phyloP scores from a whole-genome alignment of 2,113 vertebrate genomes.

The Bos javanicus region DNA sequence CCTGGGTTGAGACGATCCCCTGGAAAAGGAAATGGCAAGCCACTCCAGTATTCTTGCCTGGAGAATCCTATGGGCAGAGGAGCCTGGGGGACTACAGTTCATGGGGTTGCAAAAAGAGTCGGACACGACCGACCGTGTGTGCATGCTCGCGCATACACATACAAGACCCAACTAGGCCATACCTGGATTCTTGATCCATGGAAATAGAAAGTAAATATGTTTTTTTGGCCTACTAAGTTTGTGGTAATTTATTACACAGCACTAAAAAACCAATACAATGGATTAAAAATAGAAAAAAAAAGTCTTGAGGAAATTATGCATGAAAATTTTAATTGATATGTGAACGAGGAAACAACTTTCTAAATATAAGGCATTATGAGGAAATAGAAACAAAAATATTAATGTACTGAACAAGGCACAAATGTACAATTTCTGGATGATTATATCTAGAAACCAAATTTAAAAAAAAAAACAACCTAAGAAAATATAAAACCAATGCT shows the following conservation, averaged over 20 bases:
- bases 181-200: not conserved
- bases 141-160: not conserved
- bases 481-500: not conserved
- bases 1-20: not conserved
- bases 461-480: not conserved
- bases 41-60: not conserved
- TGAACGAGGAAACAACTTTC: not conserved
- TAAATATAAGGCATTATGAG: not conserved
- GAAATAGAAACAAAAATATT: not conserved
- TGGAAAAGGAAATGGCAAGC: not conserved
- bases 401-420: not conserved
- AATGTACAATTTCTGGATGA: not conserved
- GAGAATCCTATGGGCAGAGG: not conserved
- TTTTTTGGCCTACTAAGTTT: not conserved
- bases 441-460: not conserved
- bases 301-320: not conserved
- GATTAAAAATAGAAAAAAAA: not conserved
- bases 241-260: not conserved
- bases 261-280: not conserved
- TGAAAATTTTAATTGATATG: not conserved
- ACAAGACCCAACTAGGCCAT: not conserved
- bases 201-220: not conserved
- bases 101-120: not conserved
- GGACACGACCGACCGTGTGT: fast-evolving
- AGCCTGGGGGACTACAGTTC: not conserved